These are phyloP conservation scores for Forbesichthys papilliferus DNA, from an alignment of 2,113 vertebrate species.

Conservation along the genomic window DNA sequence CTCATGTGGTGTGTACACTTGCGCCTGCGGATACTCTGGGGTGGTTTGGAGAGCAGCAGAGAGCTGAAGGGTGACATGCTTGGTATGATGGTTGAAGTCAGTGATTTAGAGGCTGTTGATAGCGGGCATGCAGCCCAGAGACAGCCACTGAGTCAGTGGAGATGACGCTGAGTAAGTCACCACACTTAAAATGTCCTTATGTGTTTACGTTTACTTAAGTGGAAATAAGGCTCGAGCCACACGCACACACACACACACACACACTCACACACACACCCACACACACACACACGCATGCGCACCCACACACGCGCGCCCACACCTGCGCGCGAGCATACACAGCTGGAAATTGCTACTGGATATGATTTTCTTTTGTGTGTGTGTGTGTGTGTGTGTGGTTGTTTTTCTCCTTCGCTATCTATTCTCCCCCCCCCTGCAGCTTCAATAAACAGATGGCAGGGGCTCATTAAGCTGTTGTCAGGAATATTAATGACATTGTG, in stretches of 20 bases:
- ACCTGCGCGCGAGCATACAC: constrained; percentile 19
- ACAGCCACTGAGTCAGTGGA: constrained; percentile 72
- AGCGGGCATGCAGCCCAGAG: constrained; percentile 71
- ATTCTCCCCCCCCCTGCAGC: constrained; percentile 45
- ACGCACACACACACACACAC: neutral
- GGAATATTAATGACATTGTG: constrained; percentile 75
- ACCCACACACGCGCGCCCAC: constrained; percentile 15
- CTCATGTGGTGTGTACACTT: constrained; percentile 73
- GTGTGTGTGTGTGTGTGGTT: neutral
- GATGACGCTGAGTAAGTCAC: constrained; percentile 75
- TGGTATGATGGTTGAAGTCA: constrained; percentile 73
- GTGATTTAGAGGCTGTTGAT: constrained; percentile 80
- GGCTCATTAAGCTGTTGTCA: constrained; percentile 79
- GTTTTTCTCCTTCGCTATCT: constrained; percentile 45
- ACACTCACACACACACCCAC: constrained; percentile 15
- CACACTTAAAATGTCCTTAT: constrained; percentile 77
- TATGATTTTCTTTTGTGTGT: constrained; percentile 54
- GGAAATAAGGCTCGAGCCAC: constrained; percentile 62
- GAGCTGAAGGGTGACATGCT: constrained; percentile 67
- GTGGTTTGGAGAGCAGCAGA: constrained; percentile 64
- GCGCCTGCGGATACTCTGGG: constrained; percentile 70
- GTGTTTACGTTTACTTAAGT: constrained; percentile 77
- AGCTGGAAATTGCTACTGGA: constrained; percentile 76
- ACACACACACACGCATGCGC: neutral
- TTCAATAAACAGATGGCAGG: constrained; percentile 77